Conservation (phyloP, 35 echinoderm and acorn worm species). For the Holothuria glaberrima region DNA sequence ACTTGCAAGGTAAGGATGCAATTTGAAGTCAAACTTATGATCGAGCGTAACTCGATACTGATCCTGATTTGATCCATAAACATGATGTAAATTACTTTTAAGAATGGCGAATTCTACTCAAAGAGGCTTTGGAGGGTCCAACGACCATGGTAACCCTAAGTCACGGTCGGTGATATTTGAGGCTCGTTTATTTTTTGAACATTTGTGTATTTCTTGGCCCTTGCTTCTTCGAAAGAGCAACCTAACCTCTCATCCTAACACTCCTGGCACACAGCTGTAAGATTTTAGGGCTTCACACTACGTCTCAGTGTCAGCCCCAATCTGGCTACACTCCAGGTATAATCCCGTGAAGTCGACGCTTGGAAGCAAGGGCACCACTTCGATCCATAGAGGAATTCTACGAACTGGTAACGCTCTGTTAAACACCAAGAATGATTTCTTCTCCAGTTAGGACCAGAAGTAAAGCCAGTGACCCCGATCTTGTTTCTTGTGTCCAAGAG, state of each 20-base stretch:
- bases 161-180: slow-evolving; percentile 5
- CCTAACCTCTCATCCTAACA: not conserved
- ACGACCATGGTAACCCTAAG: not conserved
- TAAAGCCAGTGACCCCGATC: not conserved
- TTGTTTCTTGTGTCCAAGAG: not conserved
- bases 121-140: too few relatives aligned
- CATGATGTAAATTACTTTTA: too few relatives aligned
- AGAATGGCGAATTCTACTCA: too few relatives aligned
- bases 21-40: too few relatives aligned
- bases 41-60: too few relatives aligned
- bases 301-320: not conserved
- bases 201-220: not conserved
- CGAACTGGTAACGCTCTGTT: not conserved
- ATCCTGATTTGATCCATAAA: too few relatives aligned
- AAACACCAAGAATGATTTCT: not conserved
- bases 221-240: not conserved
- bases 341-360: not conserved
- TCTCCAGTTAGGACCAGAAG: not conserved
- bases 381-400: not conserved
- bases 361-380: not conserved
- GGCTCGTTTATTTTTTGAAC: not conserved
- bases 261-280: not conserved
- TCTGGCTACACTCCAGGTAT: not conserved
- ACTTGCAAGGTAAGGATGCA: too few relatives aligned
- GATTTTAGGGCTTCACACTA: not conserved